phyloP scores from a whole-genome alignment of 2,797 vertebrate genomes.

The Mus minutoides region DNA sequence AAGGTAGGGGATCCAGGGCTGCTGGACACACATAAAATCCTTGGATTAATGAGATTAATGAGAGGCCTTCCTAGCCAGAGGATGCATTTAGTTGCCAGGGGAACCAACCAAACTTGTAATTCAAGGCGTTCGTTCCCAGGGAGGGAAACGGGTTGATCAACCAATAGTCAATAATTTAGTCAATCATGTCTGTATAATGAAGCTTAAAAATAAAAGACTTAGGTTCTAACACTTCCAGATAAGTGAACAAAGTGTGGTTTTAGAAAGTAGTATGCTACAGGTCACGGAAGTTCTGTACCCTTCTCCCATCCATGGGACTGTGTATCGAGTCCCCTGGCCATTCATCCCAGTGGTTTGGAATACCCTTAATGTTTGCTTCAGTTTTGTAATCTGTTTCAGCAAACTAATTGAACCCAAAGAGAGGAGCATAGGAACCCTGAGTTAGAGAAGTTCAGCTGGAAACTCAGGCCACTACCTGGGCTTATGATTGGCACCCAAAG shows the following conservation, averaged over 20 bases:
- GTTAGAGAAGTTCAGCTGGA: background rate
- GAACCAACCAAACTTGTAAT: background rate
- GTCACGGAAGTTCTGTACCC: background rate
- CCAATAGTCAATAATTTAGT: background rate
- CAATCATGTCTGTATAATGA: background rate
- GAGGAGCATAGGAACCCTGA: background rate
- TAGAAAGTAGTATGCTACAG: background rate
- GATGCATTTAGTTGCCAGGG: background rate
- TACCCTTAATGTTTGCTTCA: background rate
- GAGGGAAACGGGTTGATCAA: background rate
- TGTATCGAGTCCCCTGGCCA: background rate
- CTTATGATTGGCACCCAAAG: background rate
- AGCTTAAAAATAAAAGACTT: background rate
- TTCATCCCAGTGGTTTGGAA: background rate
- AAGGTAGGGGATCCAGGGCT: background rate
- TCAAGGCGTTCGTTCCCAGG: background rate
- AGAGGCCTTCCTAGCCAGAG: background rate
- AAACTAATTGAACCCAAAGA: background rate
- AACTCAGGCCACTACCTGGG: background rate
- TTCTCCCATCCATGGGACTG: background rate
- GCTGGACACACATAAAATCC: background rate
- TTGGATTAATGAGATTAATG: background rate
- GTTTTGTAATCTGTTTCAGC: background rate
- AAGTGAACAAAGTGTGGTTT: background rate
- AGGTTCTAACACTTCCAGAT: background rate